Base-by-base conservation (phyloP, 2,888 invertebrate species). In the Diarsia dahlii region DNA sequence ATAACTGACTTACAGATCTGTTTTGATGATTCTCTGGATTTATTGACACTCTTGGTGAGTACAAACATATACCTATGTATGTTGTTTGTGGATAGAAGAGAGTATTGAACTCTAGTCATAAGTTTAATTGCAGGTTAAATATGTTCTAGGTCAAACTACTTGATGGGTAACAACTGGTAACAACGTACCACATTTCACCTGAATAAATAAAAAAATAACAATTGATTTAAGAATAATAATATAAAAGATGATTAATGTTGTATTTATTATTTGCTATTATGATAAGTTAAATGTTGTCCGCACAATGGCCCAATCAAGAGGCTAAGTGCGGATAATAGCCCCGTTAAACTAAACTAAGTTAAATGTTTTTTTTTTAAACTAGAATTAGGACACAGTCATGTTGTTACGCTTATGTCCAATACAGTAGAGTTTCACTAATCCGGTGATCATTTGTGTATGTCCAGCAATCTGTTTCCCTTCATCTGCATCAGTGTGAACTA, bases 1-100 rank as follows among this genome's bases (percentile, higher is more conserved):
- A 97, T 98, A 76, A 95, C 93, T 70, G 97, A 97, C 81, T 93
- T 98, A 74, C 97, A 97, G 90, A 97, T 98, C 84, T 98, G 98
- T 91, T 97, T 97, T 90, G 98, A 98, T 95, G 98, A 98, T 90
- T 97, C 97, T 74, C 93, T 97, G 48, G 98, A 98, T 86, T 95
- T 97, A 71, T 87, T 97, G 73, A 95, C 95, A 69, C 90, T 97
- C 6, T 86, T 97, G 92, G 97, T 97, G 89, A 93, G 94, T 78
- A 12, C 64, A 20, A 63, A 50, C 39, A 28, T 39, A 54, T 34
- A 28, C 39, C 5, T 39, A 39, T 39, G 39, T 28, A 12, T 69
- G 6, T 77, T 54, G 6, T 20, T 45, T 60, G 13, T 60, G 5
- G 1, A 52, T 52, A 20, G 6, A 52, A 13, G 9, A 78, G 45